These are phyloP conservation scores for Lichenostomus cassidix DNA, from an alignment of 2,113 vertebrate species.

Conservation along the genomic window DNA sequence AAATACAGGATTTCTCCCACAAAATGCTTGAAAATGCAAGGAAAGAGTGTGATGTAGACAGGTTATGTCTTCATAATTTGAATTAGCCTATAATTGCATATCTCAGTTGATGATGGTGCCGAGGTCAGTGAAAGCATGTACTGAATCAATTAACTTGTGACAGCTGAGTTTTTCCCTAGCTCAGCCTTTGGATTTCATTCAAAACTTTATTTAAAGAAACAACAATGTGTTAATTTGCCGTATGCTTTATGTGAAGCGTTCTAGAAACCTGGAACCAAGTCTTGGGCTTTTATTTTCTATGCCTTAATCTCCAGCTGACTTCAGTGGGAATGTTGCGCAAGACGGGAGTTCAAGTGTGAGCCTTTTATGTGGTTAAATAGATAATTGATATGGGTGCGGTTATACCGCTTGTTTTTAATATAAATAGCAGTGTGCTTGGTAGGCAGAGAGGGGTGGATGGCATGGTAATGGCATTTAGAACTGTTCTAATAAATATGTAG, in stretches of 20 bases:
- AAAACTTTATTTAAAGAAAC: constrained; percentile 9
- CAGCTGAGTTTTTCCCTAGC: constrained; percentile 1
- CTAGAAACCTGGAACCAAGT: neutral
- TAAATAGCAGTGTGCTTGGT: neutral
- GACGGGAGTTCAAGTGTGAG: neutral
- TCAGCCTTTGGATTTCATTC: constrained; percentile 14
- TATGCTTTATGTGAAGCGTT: neutral
- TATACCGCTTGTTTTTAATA: constrained; percentile 44
- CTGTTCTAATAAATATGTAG: neutral
- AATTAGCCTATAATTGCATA: neutral
- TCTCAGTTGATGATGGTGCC: neutral
- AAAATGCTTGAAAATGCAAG: neutral
- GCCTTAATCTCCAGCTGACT: neutral
- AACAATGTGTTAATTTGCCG: neutral
- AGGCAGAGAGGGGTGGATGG: neutral
- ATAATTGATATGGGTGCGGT: constrained; percentile 34
- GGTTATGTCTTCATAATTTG: neutral
- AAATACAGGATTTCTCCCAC: neutral
- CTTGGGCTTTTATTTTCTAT: neutral
- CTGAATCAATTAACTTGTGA: constrained; percentile 32
- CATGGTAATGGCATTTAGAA: neutral
- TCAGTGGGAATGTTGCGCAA: neutral
- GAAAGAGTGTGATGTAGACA: accelerated
- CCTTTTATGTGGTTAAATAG: constrained; percentile 53
- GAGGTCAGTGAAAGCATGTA: neutral